Evolutionary conservation across 2,797 vertebrate species (phyloP).

Genomic region (Peromyscus attwateri): DNA sequence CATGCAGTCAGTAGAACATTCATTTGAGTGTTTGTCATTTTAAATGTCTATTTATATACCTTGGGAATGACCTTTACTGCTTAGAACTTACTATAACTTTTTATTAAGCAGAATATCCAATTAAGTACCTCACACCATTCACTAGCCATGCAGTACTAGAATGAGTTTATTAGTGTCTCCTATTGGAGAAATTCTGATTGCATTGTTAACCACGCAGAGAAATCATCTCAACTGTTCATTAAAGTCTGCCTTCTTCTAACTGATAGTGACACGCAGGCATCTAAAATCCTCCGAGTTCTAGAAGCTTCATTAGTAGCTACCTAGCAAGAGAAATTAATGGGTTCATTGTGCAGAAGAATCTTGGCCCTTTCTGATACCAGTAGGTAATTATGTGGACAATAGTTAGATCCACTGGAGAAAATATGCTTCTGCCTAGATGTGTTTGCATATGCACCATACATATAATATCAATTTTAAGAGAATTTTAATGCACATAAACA

Average conservation of each 20-base stretch:
- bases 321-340: slow-evolving; percentile 67
- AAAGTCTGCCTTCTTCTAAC: slow-evolving; percentile 63
- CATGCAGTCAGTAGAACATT: slow-evolving; percentile 30
- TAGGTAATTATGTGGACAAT: slow-evolving; percentile 63
- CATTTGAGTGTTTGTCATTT: slow-evolving; percentile 66
- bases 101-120: slow-evolving; percentile 65
- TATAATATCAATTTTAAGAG: slow-evolving; percentile 62
- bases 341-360: slow-evolving; percentile 58
- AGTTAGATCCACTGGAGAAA: slow-evolving; percentile 43
- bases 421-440: slow-evolving; percentile 20
- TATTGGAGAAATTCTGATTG: slow-evolving; percentile 54
- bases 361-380: slow-evolving; percentile 64
- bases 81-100: slow-evolving; percentile 49
- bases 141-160: slow-evolving; percentile 46
- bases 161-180: slow-evolving; percentile 61
- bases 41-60: slow-evolving; percentile 61
- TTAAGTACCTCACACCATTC: slow-evolving; percentile 41
- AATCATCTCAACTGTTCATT: slow-evolving; percentile 65
- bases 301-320: slow-evolving; percentile 66
- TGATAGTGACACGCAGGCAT: slow-evolving; percentile 56
- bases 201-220: slow-evolving; percentile 59
- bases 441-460: slow-evolving; percentile 56
- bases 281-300: slow-evolving; percentile 59
- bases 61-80: slow-evolving; percentile 59
- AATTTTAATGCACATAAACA: slow-evolving; percentile 67